Evolutionary conservation across 2,888 invertebrate genomes (phyloP).

Genomic region (Lamellibrachia satsuma): DNA sequence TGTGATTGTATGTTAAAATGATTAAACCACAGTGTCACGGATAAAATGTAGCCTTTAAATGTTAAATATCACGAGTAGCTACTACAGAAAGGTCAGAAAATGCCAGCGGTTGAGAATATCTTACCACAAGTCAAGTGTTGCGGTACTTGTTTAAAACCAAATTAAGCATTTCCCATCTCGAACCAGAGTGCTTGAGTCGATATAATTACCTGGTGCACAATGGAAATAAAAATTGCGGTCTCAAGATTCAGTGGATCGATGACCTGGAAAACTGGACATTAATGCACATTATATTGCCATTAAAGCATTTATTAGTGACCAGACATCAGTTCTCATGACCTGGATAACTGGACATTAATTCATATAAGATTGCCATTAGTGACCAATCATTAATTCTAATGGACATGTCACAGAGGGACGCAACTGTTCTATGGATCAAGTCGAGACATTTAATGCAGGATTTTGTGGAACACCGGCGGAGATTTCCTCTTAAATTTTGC

Average conservation of each 20-base stretch:
- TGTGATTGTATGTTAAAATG: neutral
- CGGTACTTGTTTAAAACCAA: neutral
- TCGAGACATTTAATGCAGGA: neutral
- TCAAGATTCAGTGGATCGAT: neutral
- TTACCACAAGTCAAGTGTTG: neutral
- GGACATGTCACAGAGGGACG: neutral
- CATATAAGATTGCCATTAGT: neutral
- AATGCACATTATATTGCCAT: neutral
- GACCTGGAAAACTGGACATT: neutral
- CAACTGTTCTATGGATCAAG: neutral
- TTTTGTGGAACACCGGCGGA: neutral
- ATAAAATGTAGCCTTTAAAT: conserved; percentile 1
- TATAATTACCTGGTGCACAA: neutral
- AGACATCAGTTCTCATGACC: neutral
- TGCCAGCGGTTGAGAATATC: neutral
- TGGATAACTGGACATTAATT: neutral
- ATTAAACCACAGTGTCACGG: neutral
- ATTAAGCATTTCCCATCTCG: neutral
- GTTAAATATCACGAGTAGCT: neutral
- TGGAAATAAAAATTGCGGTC: neutral
- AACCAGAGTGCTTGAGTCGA: neutral
- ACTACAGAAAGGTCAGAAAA: neutral
- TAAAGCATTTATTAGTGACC: neutral
- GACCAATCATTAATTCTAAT: neutral
- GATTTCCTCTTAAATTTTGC: neutral